Percentiles rank a stretch among this genome's conserved stretches.
These are phyloP conservation scores for Pagetopsis macropterus DNA, from an alignment of 2,797 vertebrate species.

Conservation along the genomic window DNA sequence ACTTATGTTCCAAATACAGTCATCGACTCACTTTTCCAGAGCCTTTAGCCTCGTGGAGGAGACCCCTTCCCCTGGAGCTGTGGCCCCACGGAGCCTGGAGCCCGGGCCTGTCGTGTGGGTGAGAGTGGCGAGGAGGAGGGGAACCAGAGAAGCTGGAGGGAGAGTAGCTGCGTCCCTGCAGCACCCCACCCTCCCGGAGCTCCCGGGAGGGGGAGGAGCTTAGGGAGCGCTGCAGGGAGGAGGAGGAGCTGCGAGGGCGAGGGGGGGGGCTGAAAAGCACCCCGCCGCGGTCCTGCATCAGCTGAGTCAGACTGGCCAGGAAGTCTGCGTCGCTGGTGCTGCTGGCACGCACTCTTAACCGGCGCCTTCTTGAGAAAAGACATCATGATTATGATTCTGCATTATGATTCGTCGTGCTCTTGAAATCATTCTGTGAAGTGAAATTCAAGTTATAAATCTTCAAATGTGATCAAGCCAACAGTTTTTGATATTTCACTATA, in stretches of 20 bases:
- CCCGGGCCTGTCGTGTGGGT: conserved; percentile 58
- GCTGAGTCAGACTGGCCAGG: conserved; percentile 94
- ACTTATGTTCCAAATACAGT: conserved; percentile 37
- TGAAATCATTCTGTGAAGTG: background rate
- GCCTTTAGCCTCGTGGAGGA: conserved; percentile 82
- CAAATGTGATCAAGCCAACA: too few species aligned
- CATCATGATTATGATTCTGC: background rate
- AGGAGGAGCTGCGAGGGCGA: conserved; percentile 90
- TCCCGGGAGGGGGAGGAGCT: conserved; percentile 95
- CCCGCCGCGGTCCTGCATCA: conserved; percentile 90
- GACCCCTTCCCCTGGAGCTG: conserved; percentile 80
- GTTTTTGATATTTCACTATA: too few species aligned
- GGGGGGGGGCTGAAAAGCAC: conserved; percentile 90
- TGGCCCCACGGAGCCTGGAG: conserved; percentile 84
- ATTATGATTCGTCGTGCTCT: background rate
- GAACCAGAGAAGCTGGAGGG: conserved; percentile 92
- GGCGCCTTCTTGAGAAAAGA: conserved; percentile 84
- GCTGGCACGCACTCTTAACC: conserved; percentile 93
- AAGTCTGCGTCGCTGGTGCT: conserved; percentile 96
- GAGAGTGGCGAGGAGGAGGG: conserved; percentile 88
- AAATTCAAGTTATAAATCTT: background rate
- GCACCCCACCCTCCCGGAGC: conserved; percentile 79
- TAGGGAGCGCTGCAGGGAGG: conserved; percentile 93
- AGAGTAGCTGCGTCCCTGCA: conserved; percentile 90
- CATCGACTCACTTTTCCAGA: conserved; percentile 91